A percentile compares a stretch with the other conserved stretches of the same genome.
Conservation (phyloP, 53 echinoderm and acorn worm species). For the Astropecten irregularis region DNA sequence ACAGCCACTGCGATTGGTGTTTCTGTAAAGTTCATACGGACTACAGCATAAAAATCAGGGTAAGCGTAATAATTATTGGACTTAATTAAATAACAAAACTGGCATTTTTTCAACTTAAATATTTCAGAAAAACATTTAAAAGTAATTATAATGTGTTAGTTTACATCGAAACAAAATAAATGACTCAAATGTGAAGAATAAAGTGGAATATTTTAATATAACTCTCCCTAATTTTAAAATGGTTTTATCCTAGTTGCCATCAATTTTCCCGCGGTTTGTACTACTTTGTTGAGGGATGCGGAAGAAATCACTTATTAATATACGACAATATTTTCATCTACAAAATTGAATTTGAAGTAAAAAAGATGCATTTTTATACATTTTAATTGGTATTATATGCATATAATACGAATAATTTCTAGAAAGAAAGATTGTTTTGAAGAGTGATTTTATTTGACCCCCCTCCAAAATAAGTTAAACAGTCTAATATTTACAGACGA, state of each 20-base stretch:
- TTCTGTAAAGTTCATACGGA: not conserved
- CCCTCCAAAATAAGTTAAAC: conserved; percentile 3
- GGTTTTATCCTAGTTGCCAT: conserved; percentile 18
- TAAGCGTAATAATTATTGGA: not conserved
- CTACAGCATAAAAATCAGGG: conserved; percentile 26
- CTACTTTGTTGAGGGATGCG: conserved; percentile 47
- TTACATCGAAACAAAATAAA: too few species aligned
- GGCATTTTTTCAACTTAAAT: too few species aligned
- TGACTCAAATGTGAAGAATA: too few species aligned
- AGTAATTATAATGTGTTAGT: not conserved
- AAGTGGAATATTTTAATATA: too few species aligned
- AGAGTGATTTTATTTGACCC: too few species aligned
- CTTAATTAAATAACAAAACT: not conserved
- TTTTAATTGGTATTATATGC: too few species aligned
- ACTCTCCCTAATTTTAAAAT: conserved; percentile 24
- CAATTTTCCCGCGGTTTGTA: conserved; percentile 68
- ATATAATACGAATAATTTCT: too few species aligned
- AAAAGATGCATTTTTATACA: too few species aligned
- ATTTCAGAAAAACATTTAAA: not conserved
- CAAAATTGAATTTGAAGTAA: too few species aligned
- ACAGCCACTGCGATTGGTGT: conserved; percentile 55
- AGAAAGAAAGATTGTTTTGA: too few species aligned
- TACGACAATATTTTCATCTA: too few species aligned
- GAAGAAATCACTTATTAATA: too few species aligned
- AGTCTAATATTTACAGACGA: conserved; percentile 42